Conservation (phyloP, 2,113 vertebrate species). For the Siniperca chuatsi region DNA sequence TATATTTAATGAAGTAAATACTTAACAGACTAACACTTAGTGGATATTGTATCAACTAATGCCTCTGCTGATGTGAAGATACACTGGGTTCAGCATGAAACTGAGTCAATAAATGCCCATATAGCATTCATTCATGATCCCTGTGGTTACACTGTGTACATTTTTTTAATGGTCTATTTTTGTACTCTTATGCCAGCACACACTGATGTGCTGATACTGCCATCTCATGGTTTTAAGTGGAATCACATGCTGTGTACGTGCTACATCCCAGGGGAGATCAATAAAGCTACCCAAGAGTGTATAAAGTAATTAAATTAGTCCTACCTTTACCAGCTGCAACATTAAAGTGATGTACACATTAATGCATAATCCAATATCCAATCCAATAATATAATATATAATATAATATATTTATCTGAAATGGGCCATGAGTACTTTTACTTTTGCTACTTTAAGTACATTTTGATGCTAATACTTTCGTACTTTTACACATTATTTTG, state of each 20-base stretch:
- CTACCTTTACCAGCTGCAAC: too few species aligned
- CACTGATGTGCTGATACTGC: conserved; percentile 14
- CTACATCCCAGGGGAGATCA: background rate
- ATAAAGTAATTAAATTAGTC: too few species aligned
- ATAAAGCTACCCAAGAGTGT: too few species aligned
- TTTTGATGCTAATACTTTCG: too few species aligned
- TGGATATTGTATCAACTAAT: conserved; percentile 8
- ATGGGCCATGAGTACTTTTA: too few species aligned
- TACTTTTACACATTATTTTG: too few species aligned
- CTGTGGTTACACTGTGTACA: background rate
- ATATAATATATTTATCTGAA: too few species aligned
- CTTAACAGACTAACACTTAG: too few species aligned
- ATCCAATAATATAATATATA: too few species aligned
- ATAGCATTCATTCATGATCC: conserved; percentile 32
- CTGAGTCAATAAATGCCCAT: background rate
- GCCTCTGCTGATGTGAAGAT: conserved; percentile 3
- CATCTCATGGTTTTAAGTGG: conserved; percentile 33
- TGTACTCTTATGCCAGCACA: background rate
- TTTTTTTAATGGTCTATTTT: conserved; percentile 37
- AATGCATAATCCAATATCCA: too few species aligned
- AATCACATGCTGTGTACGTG: conserved; percentile 5
- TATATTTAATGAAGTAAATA: background rate
- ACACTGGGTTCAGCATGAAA: background rate
- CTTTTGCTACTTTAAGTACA: too few species aligned
- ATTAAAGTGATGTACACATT: too few species aligned